phyloP scores from a whole-genome alignment of 1,140 invertebrate genomes.

The Zophobas atratus region DNA sequence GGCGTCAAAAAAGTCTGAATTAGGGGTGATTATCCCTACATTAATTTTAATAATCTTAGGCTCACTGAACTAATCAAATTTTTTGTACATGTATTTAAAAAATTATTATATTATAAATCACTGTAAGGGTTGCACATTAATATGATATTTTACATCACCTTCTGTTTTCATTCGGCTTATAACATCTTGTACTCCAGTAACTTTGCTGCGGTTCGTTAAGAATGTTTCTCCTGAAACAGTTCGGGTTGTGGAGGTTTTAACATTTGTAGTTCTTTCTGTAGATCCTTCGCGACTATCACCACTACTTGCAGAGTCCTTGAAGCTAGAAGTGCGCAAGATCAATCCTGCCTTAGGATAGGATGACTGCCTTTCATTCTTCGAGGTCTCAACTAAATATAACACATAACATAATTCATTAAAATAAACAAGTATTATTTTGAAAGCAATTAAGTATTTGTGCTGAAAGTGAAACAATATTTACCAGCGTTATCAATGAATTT shows the following conservation, averaged over 20 bases:
- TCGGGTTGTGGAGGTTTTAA: conserved; percentile 32
- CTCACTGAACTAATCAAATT: no score
- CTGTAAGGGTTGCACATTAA: no score
- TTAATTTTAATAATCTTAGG: no score
- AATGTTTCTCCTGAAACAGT: conserved; percentile 69
- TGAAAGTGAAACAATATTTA: conserved; percentile 65
- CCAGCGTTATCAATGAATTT: conserved; percentile 81
- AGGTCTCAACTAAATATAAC: conserved; percentile 68
- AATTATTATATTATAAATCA: no score
- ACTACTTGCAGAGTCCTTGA: conserved; percentile 69
- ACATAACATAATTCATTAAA: conserved; percentile 27
- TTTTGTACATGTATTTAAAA: no score
- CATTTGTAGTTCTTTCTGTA: conserved; percentile 25
- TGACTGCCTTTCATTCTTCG: conserved; percentile 69
- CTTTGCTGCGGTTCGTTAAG: conserved; percentile 78
- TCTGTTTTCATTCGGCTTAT: conserved; percentile 79
- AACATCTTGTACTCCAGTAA: conserved; percentile 81
- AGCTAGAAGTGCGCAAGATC: conserved; percentile 75
- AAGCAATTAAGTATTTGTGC: no score
- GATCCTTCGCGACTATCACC: conserved; percentile 48
- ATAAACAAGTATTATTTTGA: no score
- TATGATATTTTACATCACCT: conserved; percentile 46
- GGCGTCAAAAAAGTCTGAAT: no score
- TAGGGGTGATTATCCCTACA: no score
- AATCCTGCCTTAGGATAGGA: conserved; percentile 78